Evolutionary conservation across 2,797 vertebrate genomes (phyloP).

Genomic region (Sebastolobus altivelis): DNA sequence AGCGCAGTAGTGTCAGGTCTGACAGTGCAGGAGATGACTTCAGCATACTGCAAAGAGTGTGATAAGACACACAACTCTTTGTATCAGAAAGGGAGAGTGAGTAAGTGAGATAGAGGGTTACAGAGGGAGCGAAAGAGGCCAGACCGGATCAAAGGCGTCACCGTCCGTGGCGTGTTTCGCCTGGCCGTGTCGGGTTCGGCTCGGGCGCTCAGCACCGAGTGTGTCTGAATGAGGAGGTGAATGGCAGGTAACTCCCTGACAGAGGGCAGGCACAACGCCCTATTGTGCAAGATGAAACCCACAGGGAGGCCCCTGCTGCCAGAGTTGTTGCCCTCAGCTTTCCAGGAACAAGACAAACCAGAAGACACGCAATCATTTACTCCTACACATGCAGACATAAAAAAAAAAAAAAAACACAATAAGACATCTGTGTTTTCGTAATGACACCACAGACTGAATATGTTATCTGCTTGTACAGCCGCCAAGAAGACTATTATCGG

Average conservation of each 20-base stretch:
- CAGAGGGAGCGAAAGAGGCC: conserved; percentile 27
- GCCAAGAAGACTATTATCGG: neutral
- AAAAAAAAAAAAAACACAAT: neutral
- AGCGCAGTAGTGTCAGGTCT: conserved; percentile 64
- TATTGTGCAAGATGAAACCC: conserved; percentile 62
- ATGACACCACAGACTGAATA: conserved; percentile 5
- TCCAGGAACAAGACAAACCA: conserved; percentile 62
- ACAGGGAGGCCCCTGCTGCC: conserved; percentile 44
- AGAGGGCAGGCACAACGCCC: conserved; percentile 41
- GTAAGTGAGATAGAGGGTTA: conserved; percentile 33
- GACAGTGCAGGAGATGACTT: conserved; percentile 76
- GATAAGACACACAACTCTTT: conserved; percentile 70
- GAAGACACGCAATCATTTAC: conserved; percentile 32
- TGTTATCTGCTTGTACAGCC: neutral
- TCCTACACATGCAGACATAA: neutral
- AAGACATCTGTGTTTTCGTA: neutral
- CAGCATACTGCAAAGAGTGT: conserved; percentile 62
- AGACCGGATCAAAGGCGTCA: conserved; percentile 45
- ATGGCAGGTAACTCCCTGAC: conserved; percentile 65
- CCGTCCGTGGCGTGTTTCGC: conserved; percentile 13
- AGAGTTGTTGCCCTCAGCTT: conserved; percentile 51
- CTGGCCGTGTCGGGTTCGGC: conserved; percentile 52
- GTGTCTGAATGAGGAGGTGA: conserved; percentile 56
- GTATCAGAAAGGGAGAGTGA: conserved; percentile 28
- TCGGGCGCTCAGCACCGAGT: conserved; percentile 5